Evolutionary conservation across 2,888 invertebrate genomes (phyloP).

Genomic region (Coelogynopora nodosa): DNA sequence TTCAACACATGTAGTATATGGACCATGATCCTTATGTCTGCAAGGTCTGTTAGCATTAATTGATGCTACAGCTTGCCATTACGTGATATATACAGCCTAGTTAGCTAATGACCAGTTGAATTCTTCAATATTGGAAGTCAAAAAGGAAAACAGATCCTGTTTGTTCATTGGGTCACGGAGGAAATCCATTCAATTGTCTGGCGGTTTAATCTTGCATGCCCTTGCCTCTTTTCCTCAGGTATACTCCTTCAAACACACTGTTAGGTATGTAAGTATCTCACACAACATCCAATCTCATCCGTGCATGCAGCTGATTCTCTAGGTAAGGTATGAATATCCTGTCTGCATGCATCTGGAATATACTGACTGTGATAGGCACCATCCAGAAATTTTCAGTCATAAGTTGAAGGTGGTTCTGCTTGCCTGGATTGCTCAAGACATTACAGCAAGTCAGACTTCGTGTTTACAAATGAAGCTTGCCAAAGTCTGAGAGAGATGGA

Average conservation of each 20-base stretch:
- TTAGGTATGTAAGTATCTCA: background rate
- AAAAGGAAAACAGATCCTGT: constrained; percentile 11
- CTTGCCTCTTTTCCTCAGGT: background rate
- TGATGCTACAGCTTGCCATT: background rate
- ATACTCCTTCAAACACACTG: constrained; percentile 9
- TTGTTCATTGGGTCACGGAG: background rate
- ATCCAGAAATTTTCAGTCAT: constrained; percentile 4
- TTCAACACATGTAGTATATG: background rate
- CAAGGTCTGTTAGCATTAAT: background rate
- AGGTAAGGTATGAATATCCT: constrained; percentile 18
- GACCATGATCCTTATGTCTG: constrained; percentile 8
- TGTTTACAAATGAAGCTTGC: constrained; percentile 37
- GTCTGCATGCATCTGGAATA: background rate
- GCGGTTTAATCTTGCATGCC: background rate
- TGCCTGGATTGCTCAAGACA: constrained; percentile 15
- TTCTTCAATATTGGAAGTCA: constrained; percentile 23
- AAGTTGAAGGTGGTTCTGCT: constrained; percentile 10
- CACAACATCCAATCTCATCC: background rate
- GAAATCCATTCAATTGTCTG: background rate
- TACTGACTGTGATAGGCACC: background rate
- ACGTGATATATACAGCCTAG: background rate
- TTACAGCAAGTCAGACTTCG: constrained; percentile 32
- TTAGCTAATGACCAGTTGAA: constrained; percentile 17
- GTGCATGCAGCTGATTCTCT: constrained; percentile 12
- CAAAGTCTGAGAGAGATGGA: constrained; percentile 41